These are phyloP conservation scores for Drosophila infuscata DNA, from an alignment of 2,888 invertebrate species.

Conservation along the genomic window DNA sequence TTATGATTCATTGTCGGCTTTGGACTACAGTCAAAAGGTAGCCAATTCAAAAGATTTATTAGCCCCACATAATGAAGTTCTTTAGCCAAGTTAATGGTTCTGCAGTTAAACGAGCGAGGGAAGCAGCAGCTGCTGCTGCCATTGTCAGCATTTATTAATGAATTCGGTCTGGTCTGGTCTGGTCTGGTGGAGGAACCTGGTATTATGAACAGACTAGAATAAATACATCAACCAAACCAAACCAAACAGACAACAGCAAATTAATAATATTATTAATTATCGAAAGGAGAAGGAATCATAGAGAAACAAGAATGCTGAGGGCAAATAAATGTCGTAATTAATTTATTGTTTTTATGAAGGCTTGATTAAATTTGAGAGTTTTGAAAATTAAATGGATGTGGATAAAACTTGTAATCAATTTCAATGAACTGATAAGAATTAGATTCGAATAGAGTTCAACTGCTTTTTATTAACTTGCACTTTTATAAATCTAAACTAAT, in stretches of 20 bases:
- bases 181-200: background rate
- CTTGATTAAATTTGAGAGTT: background rate
- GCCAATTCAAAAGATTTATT: slow-evolving; percentile 72
- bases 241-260: slow-evolving; percentile 5
- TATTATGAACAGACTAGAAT: slow-evolving; percentile 5
- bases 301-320: background rate
- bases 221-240: slow-evolving; percentile 12
- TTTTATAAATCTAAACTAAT: background rate
- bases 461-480: background rate
- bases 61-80: slow-evolving; percentile 69
- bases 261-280: slow-evolving; percentile 19
- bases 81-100: slow-evolving; percentile 72
- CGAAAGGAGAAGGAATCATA: background rate
- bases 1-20: slow-evolving; percentile 73
- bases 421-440: background rate
- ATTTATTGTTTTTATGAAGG: background rate
- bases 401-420: background rate
- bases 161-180: background rate
- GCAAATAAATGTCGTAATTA: slow-evolving; percentile 3
- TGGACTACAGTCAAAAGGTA: slow-evolving; percentile 68
- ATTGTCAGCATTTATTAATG: slow-evolving; percentile 56
- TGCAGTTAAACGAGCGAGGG: slow-evolving; percentile 55
- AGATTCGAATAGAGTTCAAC: background rate
- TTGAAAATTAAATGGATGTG: background rate
- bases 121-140: slow-evolving; percentile 31